A percentile compares a stretch with the other conserved stretches of the same genome.
Conservation (phyloP, 2,113 vertebrate genomes). For the Aleadryas rufinucha region DNA sequence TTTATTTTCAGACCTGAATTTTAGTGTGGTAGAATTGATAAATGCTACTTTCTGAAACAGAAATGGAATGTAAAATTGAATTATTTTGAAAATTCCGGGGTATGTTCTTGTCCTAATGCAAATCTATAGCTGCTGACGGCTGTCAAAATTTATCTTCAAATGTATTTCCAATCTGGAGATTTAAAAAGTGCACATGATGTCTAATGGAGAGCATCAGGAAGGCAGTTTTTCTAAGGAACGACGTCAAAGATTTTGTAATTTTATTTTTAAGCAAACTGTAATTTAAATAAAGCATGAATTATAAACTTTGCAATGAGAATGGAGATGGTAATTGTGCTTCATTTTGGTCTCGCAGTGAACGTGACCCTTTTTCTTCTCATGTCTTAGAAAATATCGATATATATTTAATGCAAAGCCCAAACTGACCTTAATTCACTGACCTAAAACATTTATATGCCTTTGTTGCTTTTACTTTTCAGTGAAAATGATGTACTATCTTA, state of each 20-base stretch:
- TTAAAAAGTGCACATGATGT: background rate
- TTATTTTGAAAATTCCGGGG: background rate
- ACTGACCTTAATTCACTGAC: background rate
- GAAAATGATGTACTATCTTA: background rate
- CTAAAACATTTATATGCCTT: background rate
- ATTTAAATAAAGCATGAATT: background rate
- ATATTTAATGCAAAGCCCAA: background rate
- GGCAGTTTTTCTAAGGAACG: background rate
- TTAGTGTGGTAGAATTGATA: background rate
- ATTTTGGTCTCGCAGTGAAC: background rate
- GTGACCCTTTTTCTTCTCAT: background rate
- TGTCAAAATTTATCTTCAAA: background rate
- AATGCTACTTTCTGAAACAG: background rate
- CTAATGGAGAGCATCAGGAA: background rate
- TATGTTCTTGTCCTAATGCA: background rate
- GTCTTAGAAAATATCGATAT: background rate
- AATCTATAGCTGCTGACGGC: background rate
- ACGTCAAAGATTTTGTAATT: background rate
- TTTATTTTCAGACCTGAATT: background rate
- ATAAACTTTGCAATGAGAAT: background rate
- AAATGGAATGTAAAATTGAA: background rate
- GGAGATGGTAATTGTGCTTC: background rate
- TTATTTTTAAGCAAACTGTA: background rate
- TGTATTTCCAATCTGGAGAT: background rate
- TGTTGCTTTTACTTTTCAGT: background rate